Evolutionary conservation across 2,888 invertebrate species (phyloP), one percentile per base, ranked within the genome.

Genomic region (Formica aserva): DNA sequence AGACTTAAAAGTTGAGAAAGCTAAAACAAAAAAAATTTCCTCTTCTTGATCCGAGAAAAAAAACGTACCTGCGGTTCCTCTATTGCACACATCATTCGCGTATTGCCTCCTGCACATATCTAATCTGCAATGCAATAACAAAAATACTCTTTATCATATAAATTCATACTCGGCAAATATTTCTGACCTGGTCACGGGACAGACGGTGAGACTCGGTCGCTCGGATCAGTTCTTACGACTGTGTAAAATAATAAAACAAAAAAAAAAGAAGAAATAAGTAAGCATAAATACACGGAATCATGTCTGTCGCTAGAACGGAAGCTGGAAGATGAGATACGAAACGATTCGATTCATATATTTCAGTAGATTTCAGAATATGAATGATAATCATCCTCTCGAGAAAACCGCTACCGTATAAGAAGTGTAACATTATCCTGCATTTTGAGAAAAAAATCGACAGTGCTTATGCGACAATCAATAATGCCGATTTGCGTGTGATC

Each of bases 51-150:
- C 80, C 88, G 91, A 91, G 91, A 94, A 69, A 52, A 52, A 52
- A 55, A 94, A 95, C 95, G 97, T 98, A 98, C 98, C 98, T 98
- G 98, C 98, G 93, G 98, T 98, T 96, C 98, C 98, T 96, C 98
- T 97, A 97, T 98, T 98, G 97, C 98, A 98, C 96, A 97, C 97
- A 96, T 98, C 98, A 96, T 97, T 97, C 95, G 98, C 97, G 96
- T 97, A 97, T 96, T 98, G 97, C 96, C 98, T 97, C 96, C 98
- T 97, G 97, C 98, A 98, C 98, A 98, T 98, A 97, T 98, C 98
- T 97, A 98, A 98, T 98, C 98, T 98, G 98, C 95, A 98, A 98
- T 95, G 96, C 95, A 96, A 95, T 95, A 96, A 96, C 94, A 95
- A 95, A 95, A 95, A 95, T 95, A 92, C 95, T 90, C 91, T 94